Conservation (phyloP, 2,888 invertebrate species). For the Salticus scenicus region DNA sequence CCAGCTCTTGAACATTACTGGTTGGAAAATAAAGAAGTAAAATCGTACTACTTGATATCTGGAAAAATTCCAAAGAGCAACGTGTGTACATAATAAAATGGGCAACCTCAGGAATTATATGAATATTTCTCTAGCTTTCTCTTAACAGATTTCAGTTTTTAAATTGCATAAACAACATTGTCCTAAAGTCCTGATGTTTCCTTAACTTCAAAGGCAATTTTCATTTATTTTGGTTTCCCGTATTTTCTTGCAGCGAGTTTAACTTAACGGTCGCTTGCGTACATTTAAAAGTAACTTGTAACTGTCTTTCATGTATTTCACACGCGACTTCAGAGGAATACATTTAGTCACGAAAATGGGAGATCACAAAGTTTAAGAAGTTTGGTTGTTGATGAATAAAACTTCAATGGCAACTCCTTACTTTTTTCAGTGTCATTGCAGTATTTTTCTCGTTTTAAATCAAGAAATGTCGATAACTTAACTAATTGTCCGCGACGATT, state of each 20-base stretch:
- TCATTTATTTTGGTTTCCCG: constrained; percentile 17
- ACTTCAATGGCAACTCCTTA: too few relatives aligned
- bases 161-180: constrained; percentile 5
- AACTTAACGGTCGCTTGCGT: not conserved
- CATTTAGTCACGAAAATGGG: constrained; percentile 29
- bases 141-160: constrained; percentile 11
- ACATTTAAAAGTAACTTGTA: constrained; percentile 6
- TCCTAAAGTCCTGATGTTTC: constrained; percentile 1
- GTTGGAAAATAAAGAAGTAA: constrained; percentile 26
- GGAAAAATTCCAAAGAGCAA: constrained; percentile 54
- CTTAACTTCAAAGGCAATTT: not conserved
- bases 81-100: not conserved
- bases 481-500: too few relatives aligned
- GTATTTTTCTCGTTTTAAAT: too few relatives aligned
- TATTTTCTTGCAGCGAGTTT: not conserved
- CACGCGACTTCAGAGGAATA: constrained; percentile 16
- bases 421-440: too few relatives aligned
- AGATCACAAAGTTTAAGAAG: not conserved
- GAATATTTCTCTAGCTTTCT: constrained; percentile 10
- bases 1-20: not conserved
- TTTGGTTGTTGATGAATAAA: not conserved
- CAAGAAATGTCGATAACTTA: too few relatives aligned
- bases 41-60: constrained; percentile 32
- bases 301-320: constrained; percentile 9
- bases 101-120: constrained; percentile 2